Evolutionary conservation across 2,797 vertebrate genomes (phyloP), one percentile per base, ranked within the genome.

Genomic region (Anguilla anguilla): DNA sequence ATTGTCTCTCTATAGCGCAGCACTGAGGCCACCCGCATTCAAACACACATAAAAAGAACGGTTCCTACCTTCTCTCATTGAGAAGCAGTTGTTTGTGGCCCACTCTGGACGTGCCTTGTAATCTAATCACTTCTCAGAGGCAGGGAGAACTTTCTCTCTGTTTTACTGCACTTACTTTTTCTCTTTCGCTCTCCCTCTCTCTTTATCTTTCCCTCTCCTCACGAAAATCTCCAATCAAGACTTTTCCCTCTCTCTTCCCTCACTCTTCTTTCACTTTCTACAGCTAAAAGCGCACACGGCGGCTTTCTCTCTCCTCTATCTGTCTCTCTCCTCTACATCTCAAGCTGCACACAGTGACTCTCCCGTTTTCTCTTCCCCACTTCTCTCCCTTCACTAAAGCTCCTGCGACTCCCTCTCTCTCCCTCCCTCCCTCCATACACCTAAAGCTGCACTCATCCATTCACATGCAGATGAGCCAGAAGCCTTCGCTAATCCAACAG

Each of bases 11-110:
- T 90, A 85, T 11, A 6, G 43, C 86, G 85, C 83, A 86, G 86
- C 88, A 91, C 88, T 85, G 86, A 92, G 89, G 61, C 72, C 87
- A 86, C 88, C 88, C 87, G 57, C 90, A 85, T 49, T 84, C 49
- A 91, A 86, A 88, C 82, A 64, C 87, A 86, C 90, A 7, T 7
- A 64, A 86, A 51, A 77, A 53, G 59, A 84, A 85, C 39, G 89
- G 7, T 87, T 92, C 96, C 93, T 96, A 96, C 96, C 96, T 96
- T 94, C 91, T 94, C 90, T 94, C 94, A 94, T 95, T 93, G 93
- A 94, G 89, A 89, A 89, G 87, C 11, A 35, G 77, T 85, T 87
- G 87, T 84, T 85, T 77, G 31, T 79, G 84, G 88, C 74, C 69
- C 67, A 79, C 15, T 39, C 46, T 19, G 77, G 46, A 35, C 35